Percentiles rank a stretch among this genome's conserved stretches.
Conservation (phyloP, 2,888 invertebrate species). For the Griposia aprilina region DNA sequence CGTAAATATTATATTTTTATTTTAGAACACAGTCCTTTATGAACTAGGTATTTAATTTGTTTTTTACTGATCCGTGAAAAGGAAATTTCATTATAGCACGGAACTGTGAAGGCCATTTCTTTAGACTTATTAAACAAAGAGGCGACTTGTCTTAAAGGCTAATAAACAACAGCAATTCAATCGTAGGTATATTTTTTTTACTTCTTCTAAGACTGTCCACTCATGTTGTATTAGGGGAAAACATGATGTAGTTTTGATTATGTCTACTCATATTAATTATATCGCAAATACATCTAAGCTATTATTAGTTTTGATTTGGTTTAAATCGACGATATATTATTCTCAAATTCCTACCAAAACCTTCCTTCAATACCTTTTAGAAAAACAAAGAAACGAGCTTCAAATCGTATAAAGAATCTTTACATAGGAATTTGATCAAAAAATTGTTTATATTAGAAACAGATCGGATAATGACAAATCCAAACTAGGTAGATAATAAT, state of each 20-base stretch:
- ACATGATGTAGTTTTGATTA: neutral
- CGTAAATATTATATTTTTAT: too few species aligned
- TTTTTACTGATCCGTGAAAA: neutral
- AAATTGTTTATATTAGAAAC: neutral
- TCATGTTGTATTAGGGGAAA: neutral
- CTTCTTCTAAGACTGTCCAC: neutral
- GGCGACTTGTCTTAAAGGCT: too few species aligned
- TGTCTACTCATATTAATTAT: neutral
- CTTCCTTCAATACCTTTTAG: too few species aligned
- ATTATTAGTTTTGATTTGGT: neutral
- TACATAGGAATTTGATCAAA: neutral
- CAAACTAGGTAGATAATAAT: neutral
- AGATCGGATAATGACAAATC: neutral
- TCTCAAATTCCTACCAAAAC: neutral
- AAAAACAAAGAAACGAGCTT: too few species aligned
- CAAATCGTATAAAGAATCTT: neutral
- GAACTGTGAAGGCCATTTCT: constrained; percentile 6
- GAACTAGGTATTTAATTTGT: constrained; percentile 23
- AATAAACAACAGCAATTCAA: constrained; percentile 5
- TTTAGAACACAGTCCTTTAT: neutral
- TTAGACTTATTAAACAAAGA: constrained; percentile 17
- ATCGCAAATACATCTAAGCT: neutral
- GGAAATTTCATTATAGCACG: constrained; percentile 11
- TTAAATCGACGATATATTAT: too few species aligned
- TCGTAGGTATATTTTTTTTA: too few species aligned